Base-by-base conservation (phyloP, 2,797 vertebrate species). In the Halcyon badia region DNA sequence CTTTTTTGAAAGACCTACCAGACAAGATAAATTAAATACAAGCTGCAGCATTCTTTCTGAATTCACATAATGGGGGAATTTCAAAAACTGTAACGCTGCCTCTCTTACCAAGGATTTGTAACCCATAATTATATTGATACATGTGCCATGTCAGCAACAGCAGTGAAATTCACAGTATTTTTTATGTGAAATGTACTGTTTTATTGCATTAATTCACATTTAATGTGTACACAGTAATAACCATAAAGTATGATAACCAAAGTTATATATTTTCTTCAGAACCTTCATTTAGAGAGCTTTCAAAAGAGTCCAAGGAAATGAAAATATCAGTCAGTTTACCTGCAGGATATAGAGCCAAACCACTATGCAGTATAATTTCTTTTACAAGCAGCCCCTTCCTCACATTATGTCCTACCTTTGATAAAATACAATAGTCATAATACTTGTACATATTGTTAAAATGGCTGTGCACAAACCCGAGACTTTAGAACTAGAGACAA, bases 181-280 rank as follows among this genome's bases (percentile, higher is more conserved):
- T 69, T 98, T 98, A 98, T 98, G 97, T 98, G 97, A 98, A 98
- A 98, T 98, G 97, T 96, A 97, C 98, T 98, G 97, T 96, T 98
- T 98, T 98, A 98, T 98, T 98, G 93, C 97, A 98, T 98, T 98
- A 98, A 98, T 98, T 98, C 98, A 98, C 97, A 97, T 98, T 98
- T 98, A 98, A 98, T 98, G 97, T 98, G 97, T 98, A 98, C 93
- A 97, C 92, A 98, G 98, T 98, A 98, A 98, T 98, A 98, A 98
- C 97, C 95, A 97, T 98, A 98, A 98, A 98, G 93, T 97, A 98
- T 93, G 93, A 97, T 97, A 98, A 98, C 97, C 95, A 97, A 98
- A 97, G 96, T 98, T 97, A 97, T 98, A 97, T 98, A 98, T 98
- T 98, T 98, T 98, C 96, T 96, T 98, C 98, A 97, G 97, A 98